Evolutionary conservation across 2,888 invertebrate species (phyloP), one percentile per base, ranked within the genome.

Genomic region (Lasioglossum pauxillum): DNA sequence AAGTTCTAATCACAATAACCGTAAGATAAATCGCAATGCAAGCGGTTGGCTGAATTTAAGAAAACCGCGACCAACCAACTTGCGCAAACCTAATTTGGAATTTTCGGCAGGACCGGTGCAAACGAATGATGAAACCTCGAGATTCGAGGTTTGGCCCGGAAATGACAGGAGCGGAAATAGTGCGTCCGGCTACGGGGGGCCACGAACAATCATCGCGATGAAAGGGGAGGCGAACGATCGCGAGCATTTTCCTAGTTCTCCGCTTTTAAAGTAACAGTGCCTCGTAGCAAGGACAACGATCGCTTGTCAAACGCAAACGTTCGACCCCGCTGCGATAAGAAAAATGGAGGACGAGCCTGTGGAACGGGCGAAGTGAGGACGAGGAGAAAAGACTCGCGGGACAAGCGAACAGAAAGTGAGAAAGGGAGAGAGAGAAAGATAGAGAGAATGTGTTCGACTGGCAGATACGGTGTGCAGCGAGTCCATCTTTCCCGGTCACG

Each of bases 291-390:
- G 38, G 69, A 23, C 19, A 49, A 74, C 71, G 81, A 85, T 89
- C 78, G 79, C 78, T 87, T 83, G 88, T 88, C 88, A 84, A 85
- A 88, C 80, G 89, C 82, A 78, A 89, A 88, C 84, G 82, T 86
- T 87, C 80, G 78, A 77, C 75, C 77, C 53, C 10, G 53, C 83
- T 64, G 78, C 75, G 72, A 69, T 49, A 64, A 75, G 83, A 83
- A 83, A 85, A 86, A 87, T 80, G 81, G 73, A 67, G 49, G 80
- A 71, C 44, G 44, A 46, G 67, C 7, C 23, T 73, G 83, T 27
- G 74, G 75, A 69, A 69, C 69, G 31, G 23, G 46, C n/a, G 72
- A 8, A 19, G 53, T 23, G n/a, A 19, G 35, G 14, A 64, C 38
- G 14, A 38, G n/a, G 44, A 53, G 31, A 38, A 31, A 49, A 67